These are phyloP conservation scores for Forbesichthys papilliferus DNA, from an alignment of 2,113 vertebrate genomes.

Conservation along the genomic window DNA sequence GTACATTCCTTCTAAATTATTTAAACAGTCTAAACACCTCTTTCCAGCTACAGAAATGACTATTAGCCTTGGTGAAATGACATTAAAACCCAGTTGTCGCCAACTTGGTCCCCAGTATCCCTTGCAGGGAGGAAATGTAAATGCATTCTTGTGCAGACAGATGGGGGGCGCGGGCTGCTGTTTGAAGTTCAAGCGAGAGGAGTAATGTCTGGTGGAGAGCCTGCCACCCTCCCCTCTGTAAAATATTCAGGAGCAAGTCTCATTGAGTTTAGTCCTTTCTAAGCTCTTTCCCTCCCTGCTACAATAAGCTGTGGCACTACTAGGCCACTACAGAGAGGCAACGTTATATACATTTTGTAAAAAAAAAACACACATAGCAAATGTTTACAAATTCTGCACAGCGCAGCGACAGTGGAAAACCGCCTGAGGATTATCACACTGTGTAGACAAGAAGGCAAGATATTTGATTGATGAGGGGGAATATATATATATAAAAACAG, in stretches of 20 bases:
- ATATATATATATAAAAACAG: background rate
- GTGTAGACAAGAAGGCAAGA: constrained; percentile 74
- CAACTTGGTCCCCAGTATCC: constrained; percentile 73
- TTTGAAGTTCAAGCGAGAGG: constrained; percentile 76
- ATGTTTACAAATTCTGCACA: constrained; percentile 66
- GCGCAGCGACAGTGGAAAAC: constrained; percentile 62
- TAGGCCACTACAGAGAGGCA: constrained; percentile 49
- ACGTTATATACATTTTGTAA: too few species aligned
- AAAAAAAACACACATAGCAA: constrained; percentile 33
- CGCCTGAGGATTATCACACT: constrained; percentile 71
- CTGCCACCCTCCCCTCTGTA: constrained; percentile 60
- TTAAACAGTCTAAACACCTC: constrained; percentile 75
- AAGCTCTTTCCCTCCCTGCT: constrained; percentile 45
- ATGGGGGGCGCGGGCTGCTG: constrained; percentile 68
- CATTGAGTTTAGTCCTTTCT: constrained; percentile 55
- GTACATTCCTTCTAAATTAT: constrained; percentile 69
- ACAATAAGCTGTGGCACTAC: constrained; percentile 39
- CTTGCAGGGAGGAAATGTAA: constrained; percentile 77
- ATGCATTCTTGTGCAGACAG: constrained; percentile 77
- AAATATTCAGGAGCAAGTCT: constrained; percentile 71
- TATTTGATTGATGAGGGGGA: constrained; percentile 67
- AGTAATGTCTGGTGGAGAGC: constrained; percentile 51
- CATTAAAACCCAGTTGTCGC: constrained; percentile 78
- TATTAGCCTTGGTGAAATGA: constrained; percentile 78
- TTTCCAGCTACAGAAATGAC: constrained; percentile 71